A percentile compares a stretch with the other conserved stretches of the same genome.
These are phyloP conservation scores for Brachylomia viminalis DNA, from an alignment of 2,888 invertebrate genomes.

Conservation along the genomic window DNA sequence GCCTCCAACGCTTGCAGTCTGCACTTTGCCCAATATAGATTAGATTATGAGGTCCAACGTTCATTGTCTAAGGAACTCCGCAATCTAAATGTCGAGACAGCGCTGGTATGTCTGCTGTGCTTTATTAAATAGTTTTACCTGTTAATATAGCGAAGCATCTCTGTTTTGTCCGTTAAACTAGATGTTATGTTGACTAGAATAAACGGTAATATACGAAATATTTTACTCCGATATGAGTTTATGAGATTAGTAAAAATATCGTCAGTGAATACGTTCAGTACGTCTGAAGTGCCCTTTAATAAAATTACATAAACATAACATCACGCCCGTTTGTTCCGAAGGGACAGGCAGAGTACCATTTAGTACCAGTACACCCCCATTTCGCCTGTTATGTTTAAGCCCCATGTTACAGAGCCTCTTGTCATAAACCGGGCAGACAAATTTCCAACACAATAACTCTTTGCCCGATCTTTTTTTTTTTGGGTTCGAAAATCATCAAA, in stretches of 20 bases:
- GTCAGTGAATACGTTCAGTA: no score
- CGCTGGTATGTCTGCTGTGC: constrained; percentile 15
- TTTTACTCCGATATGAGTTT: neutral
- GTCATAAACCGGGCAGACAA: neutral
- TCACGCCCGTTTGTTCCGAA: neutral
- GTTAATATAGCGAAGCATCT: constrained; percentile 20
- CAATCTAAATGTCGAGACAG: constrained; percentile 51
- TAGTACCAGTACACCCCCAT: neutral
- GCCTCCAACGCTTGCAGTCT: constrained; percentile 1
- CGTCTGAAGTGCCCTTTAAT: neutral
- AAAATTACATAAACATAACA: neutral
- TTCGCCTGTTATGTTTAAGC: neutral
- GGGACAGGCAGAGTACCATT: neutral
- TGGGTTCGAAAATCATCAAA: no score
- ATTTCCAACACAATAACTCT: no score
- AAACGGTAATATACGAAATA: constrained; percentile 21
- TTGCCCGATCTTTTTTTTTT: neutral
- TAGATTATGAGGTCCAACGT: constrained; percentile 33
- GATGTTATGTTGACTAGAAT: neutral
- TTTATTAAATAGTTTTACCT: constrained; percentile 55
- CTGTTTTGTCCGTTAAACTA: constrained; percentile 8
- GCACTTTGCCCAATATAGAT: constrained; percentile 35
- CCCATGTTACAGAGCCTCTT: no score
- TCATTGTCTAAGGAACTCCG: constrained; percentile 40
- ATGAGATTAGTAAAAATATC: neutral